phyloP scores from a whole-genome alignment of 2,888 invertebrate genomes.

The Flexamia atlantica region DNA sequence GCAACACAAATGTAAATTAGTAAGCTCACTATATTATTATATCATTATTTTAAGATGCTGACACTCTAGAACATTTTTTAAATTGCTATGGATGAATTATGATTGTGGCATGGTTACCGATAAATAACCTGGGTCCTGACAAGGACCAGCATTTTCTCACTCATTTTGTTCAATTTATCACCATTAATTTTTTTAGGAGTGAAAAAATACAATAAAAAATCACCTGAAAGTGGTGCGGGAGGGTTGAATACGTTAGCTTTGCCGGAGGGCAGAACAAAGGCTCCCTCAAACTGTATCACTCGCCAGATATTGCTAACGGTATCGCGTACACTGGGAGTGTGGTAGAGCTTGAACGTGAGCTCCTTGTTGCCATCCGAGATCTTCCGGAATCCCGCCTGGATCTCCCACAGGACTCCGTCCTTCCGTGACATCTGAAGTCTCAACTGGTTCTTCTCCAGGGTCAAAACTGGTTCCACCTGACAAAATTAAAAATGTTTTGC shows the following conservation, averaged over 20 bases:
- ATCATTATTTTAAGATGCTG: too few relatives aligned
- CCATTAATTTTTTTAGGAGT: too few relatives aligned
- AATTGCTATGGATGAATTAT: too few relatives aligned
- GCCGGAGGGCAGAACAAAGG: conserved; percentile 70
- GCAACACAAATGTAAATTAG: too few relatives aligned
- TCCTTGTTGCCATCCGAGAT: conserved; percentile 69
- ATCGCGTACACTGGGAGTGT: conserved; percentile 67
- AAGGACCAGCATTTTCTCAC: too few relatives aligned
- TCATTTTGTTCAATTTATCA: too few relatives aligned
- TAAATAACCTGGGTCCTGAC: too few relatives aligned
- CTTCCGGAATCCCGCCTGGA: conserved; percentile 67
- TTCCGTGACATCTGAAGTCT: conserved; percentile 69
- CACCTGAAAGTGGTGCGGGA: conserved; percentile 68
- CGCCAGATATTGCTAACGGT: conserved; percentile 69
- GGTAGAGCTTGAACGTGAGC: conserved; percentile 69
- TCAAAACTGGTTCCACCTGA: conserved; percentile 70
- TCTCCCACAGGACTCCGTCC: conserved; percentile 70
- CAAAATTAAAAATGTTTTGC: too few relatives aligned
- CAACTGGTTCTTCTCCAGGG: conserved; percentile 68
- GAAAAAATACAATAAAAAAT: too few relatives aligned
- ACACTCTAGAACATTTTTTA: too few relatives aligned
- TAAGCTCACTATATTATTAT: too few relatives aligned
- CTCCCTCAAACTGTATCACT: conserved; percentile 71
- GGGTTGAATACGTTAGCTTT: conserved; percentile 70
- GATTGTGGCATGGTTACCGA: too few relatives aligned